Conservation (phyloP, 2,113 vertebrate species). For the Danionella cerebrum region DNA sequence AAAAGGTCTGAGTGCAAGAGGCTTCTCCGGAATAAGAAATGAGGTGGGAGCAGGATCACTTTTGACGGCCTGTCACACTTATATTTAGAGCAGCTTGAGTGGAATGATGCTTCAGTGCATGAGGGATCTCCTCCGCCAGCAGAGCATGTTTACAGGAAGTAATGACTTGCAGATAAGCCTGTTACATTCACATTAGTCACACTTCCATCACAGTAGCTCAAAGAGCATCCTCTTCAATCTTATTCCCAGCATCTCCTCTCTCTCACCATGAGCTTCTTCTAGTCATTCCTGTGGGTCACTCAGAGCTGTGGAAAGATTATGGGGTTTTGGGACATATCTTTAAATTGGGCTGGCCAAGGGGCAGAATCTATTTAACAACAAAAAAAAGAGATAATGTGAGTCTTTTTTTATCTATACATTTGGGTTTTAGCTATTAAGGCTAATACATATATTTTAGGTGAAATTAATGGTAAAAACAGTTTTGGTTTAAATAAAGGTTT, state of each 20-base stretch:
- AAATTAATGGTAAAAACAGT: no score
- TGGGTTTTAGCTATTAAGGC: no score
- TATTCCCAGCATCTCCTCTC: not conserved
- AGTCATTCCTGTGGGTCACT: conserved; percentile 3
- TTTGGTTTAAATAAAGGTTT: no score
- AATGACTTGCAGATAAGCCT: conserved; percentile 35
- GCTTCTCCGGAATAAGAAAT: not conserved
- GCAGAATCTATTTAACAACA: conserved; percentile 22
- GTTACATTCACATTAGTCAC: not conserved
- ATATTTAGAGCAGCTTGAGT: not conserved
- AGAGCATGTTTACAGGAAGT: conserved; percentile 16
- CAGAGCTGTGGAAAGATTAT: conserved; percentile 21
- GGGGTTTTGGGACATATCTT: no score
- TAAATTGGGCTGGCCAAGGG: no score
- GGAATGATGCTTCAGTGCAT: not conserved
- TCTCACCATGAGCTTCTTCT: not conserved
- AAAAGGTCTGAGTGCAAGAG: not conserved
- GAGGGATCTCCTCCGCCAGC: not conserved
- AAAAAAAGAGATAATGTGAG: no score
- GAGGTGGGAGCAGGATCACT: conserved; percentile 3
- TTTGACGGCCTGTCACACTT: conserved; percentile 11
- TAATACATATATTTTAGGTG: no score
- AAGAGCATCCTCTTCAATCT: not conserved
- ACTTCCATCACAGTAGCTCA: conserved; percentile 2
- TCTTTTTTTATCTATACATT: no score